These are phyloP conservation scores for Oscheius sp. DNA, from an alignment of 2,888 invertebrate species.

Conservation along the genomic window DNA sequence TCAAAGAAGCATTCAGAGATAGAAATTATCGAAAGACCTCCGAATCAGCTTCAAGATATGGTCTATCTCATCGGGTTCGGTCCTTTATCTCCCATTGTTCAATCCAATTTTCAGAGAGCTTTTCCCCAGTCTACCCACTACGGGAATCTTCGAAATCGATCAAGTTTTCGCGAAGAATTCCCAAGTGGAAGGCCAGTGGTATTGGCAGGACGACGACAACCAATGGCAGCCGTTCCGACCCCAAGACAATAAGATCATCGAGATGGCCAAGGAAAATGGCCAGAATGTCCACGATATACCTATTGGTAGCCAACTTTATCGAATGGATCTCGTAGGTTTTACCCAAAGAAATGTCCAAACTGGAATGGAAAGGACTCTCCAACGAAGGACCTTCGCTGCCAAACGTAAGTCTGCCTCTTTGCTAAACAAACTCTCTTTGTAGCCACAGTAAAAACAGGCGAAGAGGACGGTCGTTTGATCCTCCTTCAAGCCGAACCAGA, in stretches of 20 bases:
- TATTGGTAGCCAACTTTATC: constrained; percentile 83
- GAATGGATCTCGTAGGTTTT: constrained; percentile 94
- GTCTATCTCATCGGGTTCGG: constrained; percentile 86
- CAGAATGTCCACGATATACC: constrained; percentile 29
- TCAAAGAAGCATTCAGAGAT: constrained; percentile 51
- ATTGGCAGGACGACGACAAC: constrained; percentile 35
- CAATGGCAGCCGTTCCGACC: constrained; percentile 38
- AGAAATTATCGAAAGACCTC: constrained; percentile 81
- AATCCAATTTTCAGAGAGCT: constrained; percentile 79
- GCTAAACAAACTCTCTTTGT: background rate
- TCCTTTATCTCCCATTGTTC: background rate
- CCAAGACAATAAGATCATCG: constrained; percentile 34
- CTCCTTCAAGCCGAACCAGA: constrained; percentile 80
- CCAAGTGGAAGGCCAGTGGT: constrained; percentile 31
- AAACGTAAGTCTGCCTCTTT: background rate
- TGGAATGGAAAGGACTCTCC: constrained; percentile 90
- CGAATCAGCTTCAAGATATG: constrained; percentile 95
- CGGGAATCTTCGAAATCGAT: constrained; percentile 94
- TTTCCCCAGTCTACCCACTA: constrained; percentile 92
- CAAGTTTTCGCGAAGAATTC: constrained; percentile 69
- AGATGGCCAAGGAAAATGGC: constrained; percentile 34
- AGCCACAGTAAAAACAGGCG: constrained; percentile 17
- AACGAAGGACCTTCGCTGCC: constrained; percentile 74
- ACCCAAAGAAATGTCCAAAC: constrained; percentile 98
- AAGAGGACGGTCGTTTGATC: constrained; percentile 78